These are phyloP conservation scores for Myiotriccus ornatus DNA, from an alignment of 2,797 vertebrate genomes.

Conservation along the genomic window DNA sequence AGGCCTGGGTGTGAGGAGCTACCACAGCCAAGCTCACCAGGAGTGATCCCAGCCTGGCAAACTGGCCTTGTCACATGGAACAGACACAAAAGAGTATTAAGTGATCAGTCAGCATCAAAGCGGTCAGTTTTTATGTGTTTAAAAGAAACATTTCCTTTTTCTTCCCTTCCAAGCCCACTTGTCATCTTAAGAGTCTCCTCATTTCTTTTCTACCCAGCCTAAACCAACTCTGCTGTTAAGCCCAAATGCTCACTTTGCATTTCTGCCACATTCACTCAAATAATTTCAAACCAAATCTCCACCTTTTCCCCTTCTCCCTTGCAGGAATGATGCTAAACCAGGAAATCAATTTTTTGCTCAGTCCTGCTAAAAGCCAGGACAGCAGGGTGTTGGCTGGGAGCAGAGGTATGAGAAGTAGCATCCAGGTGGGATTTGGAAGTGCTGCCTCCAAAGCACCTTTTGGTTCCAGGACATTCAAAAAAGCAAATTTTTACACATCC, in stretches of 20 bases:
- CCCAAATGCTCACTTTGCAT: neutral
- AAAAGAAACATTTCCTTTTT: neutral
- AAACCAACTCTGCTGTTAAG: neutral
- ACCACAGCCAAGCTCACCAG: neutral
- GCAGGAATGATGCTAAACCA: neutral
- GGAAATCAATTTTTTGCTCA: neutral
- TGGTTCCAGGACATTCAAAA: neutral
- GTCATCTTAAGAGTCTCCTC: neutral
- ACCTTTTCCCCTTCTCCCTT: neutral
- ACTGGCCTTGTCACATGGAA: accelerated
- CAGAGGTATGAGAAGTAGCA: neutral
- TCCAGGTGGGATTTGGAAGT: neutral
- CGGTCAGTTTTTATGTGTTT: neutral
- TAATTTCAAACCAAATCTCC: neutral
- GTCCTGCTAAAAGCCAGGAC: neutral
- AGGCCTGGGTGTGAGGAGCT: neutral
- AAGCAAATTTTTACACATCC: neutral
- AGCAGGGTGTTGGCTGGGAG: neutral
- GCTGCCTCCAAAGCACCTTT: neutral
- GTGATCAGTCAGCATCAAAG: neutral
- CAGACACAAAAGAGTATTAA: neutral
- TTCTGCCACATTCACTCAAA: neutral
- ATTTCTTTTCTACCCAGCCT: neutral
- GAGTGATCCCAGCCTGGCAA: neutral
- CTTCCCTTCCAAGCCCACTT: neutral